These are phyloP conservation scores for Gallirallus australis DNA, from an alignment of 2,797 vertebrate genomes.

Conservation along the genomic window DNA sequence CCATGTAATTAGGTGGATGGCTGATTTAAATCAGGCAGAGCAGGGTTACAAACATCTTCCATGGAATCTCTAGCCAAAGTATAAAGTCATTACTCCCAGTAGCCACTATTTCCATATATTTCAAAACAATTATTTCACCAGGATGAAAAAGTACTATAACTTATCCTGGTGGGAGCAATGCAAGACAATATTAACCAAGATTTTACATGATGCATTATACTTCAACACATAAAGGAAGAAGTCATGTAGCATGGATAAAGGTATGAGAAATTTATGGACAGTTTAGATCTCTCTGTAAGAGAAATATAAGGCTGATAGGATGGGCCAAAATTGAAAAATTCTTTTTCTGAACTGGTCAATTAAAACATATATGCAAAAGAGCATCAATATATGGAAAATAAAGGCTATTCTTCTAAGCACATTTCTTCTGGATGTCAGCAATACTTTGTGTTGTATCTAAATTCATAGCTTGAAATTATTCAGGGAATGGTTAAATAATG, in stretches of 20 bases:
- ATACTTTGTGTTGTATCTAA: neutral
- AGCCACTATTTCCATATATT: neutral
- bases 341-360: conserved; percentile 25
- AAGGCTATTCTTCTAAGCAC: conserved; percentile 37
- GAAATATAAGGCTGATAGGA: neutral
- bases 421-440: conserved; percentile 43
- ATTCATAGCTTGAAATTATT: conserved; percentile 67
- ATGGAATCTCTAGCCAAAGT: neutral
- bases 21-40: neutral
- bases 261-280: conserved; percentile 25
- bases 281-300: neutral
- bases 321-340: neutral
- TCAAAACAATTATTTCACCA: neutral
- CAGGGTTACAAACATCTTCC: neutral
- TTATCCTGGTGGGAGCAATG: neutral
- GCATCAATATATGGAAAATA: conserved; percentile 11
- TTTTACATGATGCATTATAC: neutral
- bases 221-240: neutral
- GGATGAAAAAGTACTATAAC: neutral
- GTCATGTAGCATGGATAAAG: neutral
- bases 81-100: neutral
- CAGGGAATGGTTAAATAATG: conserved; percentile 55
- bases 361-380: conserved; percentile 43
- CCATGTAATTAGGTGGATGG: neutral
- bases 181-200: neutral